Evolutionary conservation across 1,140 invertebrate genomes (phyloP).

Genomic region (Protaetia brevitarsis): DNA sequence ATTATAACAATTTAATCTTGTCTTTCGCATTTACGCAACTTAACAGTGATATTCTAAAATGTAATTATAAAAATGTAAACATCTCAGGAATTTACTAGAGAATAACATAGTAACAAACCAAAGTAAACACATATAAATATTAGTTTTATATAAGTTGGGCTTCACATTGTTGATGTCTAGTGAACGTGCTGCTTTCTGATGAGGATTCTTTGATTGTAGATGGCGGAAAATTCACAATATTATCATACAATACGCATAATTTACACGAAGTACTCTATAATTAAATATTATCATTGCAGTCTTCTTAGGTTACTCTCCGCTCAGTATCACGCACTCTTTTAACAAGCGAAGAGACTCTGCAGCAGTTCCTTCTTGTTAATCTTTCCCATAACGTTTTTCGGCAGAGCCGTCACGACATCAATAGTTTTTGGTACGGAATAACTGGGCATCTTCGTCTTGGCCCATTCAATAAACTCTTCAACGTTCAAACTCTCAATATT

Average conservation of each 20-base stretch:
- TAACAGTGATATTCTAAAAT: no score
- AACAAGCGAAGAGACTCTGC: background rate
- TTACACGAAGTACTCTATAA: background rate
- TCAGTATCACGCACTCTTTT: background rate
- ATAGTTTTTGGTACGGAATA: constrained; percentile 65
- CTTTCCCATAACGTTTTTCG: constrained; percentile 76
- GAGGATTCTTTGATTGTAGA: no score
- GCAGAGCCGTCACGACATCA: constrained; percentile 60
- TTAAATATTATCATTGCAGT: background rate
- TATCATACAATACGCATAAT: background rate
- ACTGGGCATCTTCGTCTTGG: constrained; percentile 51
- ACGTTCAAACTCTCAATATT: constrained; percentile 52
- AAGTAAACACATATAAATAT: no score
- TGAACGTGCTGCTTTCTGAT: no score
- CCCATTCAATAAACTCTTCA: constrained; percentile 58
- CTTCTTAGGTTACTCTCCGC: background rate
- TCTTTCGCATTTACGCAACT: no score
- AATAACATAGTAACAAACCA: no score
- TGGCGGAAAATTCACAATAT: no score
- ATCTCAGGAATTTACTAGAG: no score
- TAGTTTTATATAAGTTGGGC: no score
- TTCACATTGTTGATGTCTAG: no score
- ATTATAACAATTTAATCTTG: no score
- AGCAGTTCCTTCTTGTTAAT: constrained; percentile 70
- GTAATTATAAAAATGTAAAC: no score